Evolutionary conservation across 2,888 invertebrate genomes (phyloP).

Genomic region (Sylvicola fuscatus): DNA sequence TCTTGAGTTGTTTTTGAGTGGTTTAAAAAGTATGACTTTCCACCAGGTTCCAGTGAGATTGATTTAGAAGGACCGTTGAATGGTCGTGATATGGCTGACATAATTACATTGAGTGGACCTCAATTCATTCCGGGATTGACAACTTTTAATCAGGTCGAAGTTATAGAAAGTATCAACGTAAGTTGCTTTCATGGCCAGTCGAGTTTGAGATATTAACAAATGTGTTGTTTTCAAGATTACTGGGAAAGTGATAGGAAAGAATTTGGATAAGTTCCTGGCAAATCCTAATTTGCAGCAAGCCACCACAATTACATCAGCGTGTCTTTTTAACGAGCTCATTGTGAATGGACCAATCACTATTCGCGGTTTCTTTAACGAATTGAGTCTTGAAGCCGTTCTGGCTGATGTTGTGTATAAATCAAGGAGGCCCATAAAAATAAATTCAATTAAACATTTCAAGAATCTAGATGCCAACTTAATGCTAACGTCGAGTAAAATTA

Average conservation of each 20-base stretch:
- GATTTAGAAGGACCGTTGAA: constrained; percentile 25
- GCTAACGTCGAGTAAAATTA: constrained; percentile 25
- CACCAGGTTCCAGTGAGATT: constrained; percentile 17
- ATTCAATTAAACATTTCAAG: constrained; percentile 27
- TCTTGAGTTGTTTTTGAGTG: too few species aligned
- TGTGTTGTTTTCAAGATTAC: constrained; percentile 22
- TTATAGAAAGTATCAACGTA: constrained; percentile 29
- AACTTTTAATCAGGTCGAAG: constrained; percentile 30
- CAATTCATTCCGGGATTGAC: constrained; percentile 25
- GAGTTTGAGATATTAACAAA: background rate
- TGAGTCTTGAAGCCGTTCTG: constrained; percentile 20
- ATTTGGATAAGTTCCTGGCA: constrained; percentile 21
- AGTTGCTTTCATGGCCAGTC: constrained; percentile 3
- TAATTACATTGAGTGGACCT: constrained; percentile 26
- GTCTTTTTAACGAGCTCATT: constrained; percentile 27
- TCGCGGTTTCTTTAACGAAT: constrained; percentile 22
- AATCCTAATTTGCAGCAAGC: constrained; percentile 29
- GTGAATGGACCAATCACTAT: constrained; percentile 29
- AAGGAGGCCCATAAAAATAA: constrained; percentile 19
- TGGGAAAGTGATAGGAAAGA: constrained; percentile 26
- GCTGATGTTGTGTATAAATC: constrained; percentile 28
- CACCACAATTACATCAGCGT: constrained; percentile 20
- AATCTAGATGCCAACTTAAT: constrained; percentile 20
- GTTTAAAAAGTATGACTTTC: too few species aligned
- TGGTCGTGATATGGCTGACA: constrained; percentile 24